These are phyloP conservation scores for Penaeus chinensis DNA, from an alignment of 1,140 invertebrate species.

Conservation along the genomic window DNA sequence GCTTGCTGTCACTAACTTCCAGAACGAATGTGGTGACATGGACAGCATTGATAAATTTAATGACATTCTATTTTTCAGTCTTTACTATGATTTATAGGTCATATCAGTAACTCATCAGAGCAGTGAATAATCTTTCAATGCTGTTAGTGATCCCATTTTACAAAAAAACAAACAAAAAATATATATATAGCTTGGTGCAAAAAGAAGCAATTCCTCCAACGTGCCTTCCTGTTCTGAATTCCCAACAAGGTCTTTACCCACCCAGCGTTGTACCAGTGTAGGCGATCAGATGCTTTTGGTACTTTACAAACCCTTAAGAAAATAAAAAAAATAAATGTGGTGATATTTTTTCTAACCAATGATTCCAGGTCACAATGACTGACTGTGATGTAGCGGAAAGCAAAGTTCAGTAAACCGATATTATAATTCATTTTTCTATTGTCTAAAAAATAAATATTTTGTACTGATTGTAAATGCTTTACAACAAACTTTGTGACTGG, in stretches of 20 bases:
- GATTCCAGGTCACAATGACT: conserved; percentile 48
- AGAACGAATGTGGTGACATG: background rate
- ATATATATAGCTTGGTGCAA: too few relatives aligned
- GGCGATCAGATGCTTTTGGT: background rate
- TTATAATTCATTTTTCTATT: conserved; percentile 26
- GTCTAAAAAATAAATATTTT: conserved; percentile 7
- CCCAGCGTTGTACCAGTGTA: background rate
- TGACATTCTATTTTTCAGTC: background rate
- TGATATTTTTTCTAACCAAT: conserved; percentile 26
- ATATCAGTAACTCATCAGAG: too few relatives aligned
- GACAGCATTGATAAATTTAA: too few relatives aligned
- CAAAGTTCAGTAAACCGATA: conserved; percentile 7
- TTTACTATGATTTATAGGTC: too few relatives aligned
- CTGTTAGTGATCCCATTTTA: background rate
- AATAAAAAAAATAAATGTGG: conserved; percentile 32
- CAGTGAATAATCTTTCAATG: too few relatives aligned
- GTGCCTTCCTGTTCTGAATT: conserved; percentile 32
- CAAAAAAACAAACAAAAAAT: conserved; percentile 1
- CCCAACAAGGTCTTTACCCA: background rate
- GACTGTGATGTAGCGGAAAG: conserved; percentile 47
- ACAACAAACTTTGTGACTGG: conserved; percentile 31
- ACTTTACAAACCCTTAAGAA: background rate
- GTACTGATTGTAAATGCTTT: conserved; percentile 13
- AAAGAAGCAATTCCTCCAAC: conserved; percentile 4
- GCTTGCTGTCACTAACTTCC: conserved; percentile 30